These are phyloP conservation scores for Scaptomyza parva DNA, from an alignment of 2,888 invertebrate species.

Conservation along the genomic window DNA sequence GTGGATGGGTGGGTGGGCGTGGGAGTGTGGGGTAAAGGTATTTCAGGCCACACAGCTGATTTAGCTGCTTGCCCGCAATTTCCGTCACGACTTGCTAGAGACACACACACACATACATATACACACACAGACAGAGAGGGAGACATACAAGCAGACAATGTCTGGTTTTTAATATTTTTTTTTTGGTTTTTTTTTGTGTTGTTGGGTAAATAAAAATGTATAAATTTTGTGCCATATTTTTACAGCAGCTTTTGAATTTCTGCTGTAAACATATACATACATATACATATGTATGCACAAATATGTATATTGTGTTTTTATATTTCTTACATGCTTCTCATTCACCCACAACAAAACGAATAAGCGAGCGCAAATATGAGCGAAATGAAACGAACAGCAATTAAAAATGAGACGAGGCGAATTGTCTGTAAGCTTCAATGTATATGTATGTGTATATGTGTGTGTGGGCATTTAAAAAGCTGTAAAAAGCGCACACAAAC, in stretches of 20 bases:
- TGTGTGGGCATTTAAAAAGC: conserved; percentile 72
- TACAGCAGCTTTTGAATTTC: conserved; percentile 45
- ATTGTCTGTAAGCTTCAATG: conserved; percentile 28
- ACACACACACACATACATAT: conserved; percentile 22
- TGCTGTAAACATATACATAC: conserved; percentile 8
- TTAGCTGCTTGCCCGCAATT: conserved; percentile 57
- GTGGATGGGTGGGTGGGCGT: conserved; percentile 9
- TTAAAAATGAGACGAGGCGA: conserved; percentile 69
- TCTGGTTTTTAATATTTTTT: conserved; percentile 20
- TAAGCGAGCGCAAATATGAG: conserved; percentile 44
- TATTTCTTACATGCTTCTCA: conserved; percentile 66
- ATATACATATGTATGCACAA: conserved; percentile 32
- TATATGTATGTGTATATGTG: conserved; percentile 9
- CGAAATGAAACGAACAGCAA: conserved; percentile 54
- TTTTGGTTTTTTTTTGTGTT: too few relatives aligned
- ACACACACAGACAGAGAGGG: conserved; percentile 7
- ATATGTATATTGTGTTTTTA: conserved; percentile 20
- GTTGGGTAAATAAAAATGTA: conserved; percentile 26
- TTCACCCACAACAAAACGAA: conserved; percentile 72
- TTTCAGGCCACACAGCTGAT: conserved; percentile 73
- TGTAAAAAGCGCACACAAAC: conserved; percentile 66
- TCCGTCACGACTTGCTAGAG: conserved; percentile 67
- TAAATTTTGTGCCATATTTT: conserved; percentile 47
- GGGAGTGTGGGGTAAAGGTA: background rate
- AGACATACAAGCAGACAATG: conserved; percentile 19